phyloP scores from a whole-genome alignment of 2,888 invertebrate genomes.

The Antheraea yamamai region DNA sequence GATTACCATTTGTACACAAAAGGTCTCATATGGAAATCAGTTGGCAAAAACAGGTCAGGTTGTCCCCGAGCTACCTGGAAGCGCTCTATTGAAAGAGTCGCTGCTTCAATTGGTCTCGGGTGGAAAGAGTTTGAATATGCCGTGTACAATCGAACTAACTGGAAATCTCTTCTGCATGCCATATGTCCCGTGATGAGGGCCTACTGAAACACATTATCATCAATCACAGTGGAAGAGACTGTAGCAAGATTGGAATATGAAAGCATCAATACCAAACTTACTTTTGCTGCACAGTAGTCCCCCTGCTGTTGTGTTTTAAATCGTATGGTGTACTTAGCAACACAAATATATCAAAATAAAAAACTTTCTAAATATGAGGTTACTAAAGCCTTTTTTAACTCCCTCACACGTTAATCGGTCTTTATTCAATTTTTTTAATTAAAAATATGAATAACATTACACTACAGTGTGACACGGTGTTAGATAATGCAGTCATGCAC shows the following conservation, averaged over 20 bases:
- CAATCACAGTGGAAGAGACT: no score
- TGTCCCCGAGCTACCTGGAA: background rate
- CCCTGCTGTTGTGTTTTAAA: no score
- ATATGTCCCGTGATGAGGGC: background rate
- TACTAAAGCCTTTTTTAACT: background rate
- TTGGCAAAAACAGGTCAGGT: background rate
- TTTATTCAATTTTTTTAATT: background rate
- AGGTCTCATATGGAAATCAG: background rate
- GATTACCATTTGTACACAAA: background rate
- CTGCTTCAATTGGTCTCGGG: background rate
- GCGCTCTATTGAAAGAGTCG: background rate
- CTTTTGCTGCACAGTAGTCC: no score
- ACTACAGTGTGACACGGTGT: background rate
- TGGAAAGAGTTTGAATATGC: background rate
- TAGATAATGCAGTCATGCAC: conserved; percentile 2
- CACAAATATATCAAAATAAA: no score
- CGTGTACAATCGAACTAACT: background rate
- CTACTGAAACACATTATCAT: no score
- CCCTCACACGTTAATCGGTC: background rate
- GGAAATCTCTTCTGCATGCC: background rate
- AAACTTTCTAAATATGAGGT: background rate
- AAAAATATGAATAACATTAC: background rate
- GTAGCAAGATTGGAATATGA: no score
- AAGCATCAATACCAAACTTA: no score
- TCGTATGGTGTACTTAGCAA: no score